Evolutionary conservation across 2,888 invertebrate genomes (phyloP).

Genomic region (Diplolepis rosae): DNA sequence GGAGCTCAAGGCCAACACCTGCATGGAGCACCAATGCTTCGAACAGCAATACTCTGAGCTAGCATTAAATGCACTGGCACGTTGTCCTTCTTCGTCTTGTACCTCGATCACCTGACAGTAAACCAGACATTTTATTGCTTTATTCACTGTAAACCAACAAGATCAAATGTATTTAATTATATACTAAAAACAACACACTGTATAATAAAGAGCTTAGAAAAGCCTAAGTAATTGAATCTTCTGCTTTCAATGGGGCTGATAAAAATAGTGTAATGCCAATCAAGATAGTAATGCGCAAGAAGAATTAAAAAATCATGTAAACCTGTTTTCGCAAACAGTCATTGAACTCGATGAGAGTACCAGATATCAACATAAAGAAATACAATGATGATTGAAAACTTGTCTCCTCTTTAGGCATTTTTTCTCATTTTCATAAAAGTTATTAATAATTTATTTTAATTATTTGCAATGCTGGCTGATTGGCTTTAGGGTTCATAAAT

Average conservation of each 20-base stretch:
- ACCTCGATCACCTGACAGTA: conserved; percentile 17
- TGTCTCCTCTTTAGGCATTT: too few species aligned
- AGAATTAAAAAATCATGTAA: neutral
- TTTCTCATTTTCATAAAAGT: too few species aligned
- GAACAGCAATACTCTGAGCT: conserved; percentile 58
- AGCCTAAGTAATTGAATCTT: neutral
- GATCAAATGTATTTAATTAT: neutral
- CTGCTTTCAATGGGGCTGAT: neutral
- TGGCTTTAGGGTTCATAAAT: too few species aligned
- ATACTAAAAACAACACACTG: neutral
- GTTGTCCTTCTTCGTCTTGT: conserved; percentile 53
- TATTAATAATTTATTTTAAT: too few species aligned
- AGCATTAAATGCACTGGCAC: conserved; percentile 59
- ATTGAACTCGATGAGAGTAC: neutral
- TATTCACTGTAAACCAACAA: neutral
- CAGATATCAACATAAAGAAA: neutral
- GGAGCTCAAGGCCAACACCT: conserved; percentile 71
- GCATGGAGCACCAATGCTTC: conserved; percentile 60
- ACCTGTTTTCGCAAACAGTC: neutral
- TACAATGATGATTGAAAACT: neutral
- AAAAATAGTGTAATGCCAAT: neutral
- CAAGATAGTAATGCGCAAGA: neutral
- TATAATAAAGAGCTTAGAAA: neutral
- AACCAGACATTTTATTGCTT: neutral
- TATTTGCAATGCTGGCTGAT: too few species aligned